Percentiles rank a stretch among this genome's conserved stretches.
Conservation (phyloP, 1,140 invertebrate species). For the Drosophila nebulosa region DNA sequence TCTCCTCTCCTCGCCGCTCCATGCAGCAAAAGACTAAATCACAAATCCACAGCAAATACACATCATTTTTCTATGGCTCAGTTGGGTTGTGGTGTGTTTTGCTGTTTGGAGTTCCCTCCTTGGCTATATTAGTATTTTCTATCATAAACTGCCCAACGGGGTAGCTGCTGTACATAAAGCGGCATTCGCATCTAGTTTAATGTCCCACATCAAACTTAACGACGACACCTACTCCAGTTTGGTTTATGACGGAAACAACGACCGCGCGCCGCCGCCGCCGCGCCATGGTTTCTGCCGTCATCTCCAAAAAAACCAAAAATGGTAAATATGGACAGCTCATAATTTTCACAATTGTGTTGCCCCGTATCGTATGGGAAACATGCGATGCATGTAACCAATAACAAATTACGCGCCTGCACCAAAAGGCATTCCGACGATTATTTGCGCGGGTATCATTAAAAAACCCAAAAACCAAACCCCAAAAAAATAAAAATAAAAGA, state of each 20-base stretch:
- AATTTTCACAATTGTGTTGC: slow-evolving; percentile 71
- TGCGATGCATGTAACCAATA: slow-evolving; percentile 52
- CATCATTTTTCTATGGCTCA: background rate
- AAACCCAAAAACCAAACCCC: background rate
- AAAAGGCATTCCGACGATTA: slow-evolving; percentile 36
- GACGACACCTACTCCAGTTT: slow-evolving; percentile 72
- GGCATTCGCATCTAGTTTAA: slow-evolving; percentile 54
- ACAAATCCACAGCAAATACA: background rate
- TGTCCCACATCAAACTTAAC: slow-evolving; percentile 76
- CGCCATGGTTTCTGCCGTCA: slow-evolving; percentile 2
- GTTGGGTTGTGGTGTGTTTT: background rate
- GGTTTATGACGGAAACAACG: slow-evolving; percentile 53
- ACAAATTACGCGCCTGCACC: slow-evolving; percentile 61
- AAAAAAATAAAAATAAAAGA: slow-evolving; percentile 23
- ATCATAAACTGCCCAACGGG: slow-evolving; percentile 65
- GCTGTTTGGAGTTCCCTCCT: slow-evolving; percentile 48
- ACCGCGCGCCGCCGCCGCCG: slow-evolving; percentile 21
- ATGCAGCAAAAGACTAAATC: background rate
- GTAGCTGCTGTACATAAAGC: slow-evolving; percentile 15
- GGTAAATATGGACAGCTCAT: slow-evolving; percentile 67
- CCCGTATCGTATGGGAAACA: slow-evolving; percentile 56
- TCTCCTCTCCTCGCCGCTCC: background rate
- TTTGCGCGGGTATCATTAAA: slow-evolving; percentile 64
- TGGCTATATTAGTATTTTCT: slow-evolving; percentile 40
- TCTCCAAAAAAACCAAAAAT: slow-evolving; percentile 66